These are phyloP conservation scores for Mellilla xanthometata DNA, from an alignment of 2,888 invertebrate species.

Conservation along the genomic window DNA sequence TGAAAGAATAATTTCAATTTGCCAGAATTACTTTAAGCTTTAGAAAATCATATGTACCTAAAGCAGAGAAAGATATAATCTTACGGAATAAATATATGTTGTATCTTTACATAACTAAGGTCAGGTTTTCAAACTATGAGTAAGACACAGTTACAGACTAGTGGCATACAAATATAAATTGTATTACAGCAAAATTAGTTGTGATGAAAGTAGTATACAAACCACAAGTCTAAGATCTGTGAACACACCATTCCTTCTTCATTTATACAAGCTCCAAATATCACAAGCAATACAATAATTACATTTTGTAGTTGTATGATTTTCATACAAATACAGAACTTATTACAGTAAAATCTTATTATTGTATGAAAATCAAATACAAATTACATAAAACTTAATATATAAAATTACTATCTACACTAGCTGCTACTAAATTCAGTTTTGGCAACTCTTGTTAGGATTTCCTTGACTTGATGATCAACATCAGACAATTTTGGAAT, in stretches of 20 bases:
- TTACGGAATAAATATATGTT: too few species aligned
- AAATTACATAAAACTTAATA: constrained; percentile 15
- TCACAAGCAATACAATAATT: constrained; percentile 61
- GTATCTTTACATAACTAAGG: too few species aligned
- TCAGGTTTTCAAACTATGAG: constrained; percentile 6
- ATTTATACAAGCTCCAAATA: constrained; percentile 37
- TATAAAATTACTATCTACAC: constrained; percentile 30
- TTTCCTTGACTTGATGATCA: constrained; percentile 19
- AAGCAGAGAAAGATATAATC: too few species aligned
- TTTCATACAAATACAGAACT: too few species aligned
- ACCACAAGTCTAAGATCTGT: constrained; percentile 19
- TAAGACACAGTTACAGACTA: background rate
- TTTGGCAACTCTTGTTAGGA: constrained; percentile 53
- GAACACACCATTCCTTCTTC: constrained; percentile 6
- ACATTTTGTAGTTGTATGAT: constrained; percentile 19
- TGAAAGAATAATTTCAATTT: too few species aligned
- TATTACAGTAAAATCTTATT: too few species aligned
- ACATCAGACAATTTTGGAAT: background rate
- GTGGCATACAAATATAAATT: too few species aligned
- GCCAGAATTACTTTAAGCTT: too few species aligned
- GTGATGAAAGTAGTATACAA: background rate
- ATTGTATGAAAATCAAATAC: too few species aligned
- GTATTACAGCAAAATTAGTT: too few species aligned
- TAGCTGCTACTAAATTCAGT: constrained; percentile 36
- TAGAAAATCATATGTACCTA: too few species aligned